Evolutionary conservation across 2,113 vertebrate species (phyloP), one percentile per base, ranked within the genome.

Genomic region (Tragelaphus scriptus): DNA sequence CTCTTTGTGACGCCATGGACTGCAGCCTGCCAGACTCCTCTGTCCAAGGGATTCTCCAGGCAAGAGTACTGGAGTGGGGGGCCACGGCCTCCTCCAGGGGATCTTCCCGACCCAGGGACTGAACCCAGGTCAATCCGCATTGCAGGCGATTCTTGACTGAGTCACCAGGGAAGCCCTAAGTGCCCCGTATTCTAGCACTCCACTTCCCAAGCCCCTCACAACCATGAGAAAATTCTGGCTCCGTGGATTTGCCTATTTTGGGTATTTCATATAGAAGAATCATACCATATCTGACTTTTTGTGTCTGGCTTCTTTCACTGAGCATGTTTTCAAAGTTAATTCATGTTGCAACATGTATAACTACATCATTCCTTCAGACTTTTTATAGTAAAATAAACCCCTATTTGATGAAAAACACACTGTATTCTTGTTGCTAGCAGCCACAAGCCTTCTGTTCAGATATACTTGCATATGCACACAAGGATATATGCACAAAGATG

Each of bases 1-100:
- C n/a, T 40, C 65, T 19, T 2, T 36, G n/a, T 0, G n/a, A 71
- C n/a, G 19, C n/a, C 68, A 5, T 1, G 19, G 65, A 0, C 65
- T 36, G 9, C 1, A 1, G 65, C n/a, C 65, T 0, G 17, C 65
- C 68, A 71, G 68, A 5, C n/a, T 12, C 2, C 68, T 40, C 68
- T 23, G n/a, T 40, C 68, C 68, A 12, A 0, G n/a, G 14, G 68
- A 23, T 3, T 71, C 68, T 71, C n/a, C 68, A 71, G 19, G n/a
- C 68, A 13, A 11, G n/a, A 23, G 21, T 3, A 1, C 68, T 40
- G 19, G 10, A 23, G 68, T 23, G n/a, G 68, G 19, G 2, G 6
- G 68, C 68, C n/a, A 12, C 2, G 68, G n/a, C n/a, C 68, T 13
- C 19, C 68, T 75, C n/a, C 68, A 75, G 68, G 68, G 68, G 68